Conservation (phyloP, 92 coral and sea anemone genomes). For the Actinernus sp. region DNA sequence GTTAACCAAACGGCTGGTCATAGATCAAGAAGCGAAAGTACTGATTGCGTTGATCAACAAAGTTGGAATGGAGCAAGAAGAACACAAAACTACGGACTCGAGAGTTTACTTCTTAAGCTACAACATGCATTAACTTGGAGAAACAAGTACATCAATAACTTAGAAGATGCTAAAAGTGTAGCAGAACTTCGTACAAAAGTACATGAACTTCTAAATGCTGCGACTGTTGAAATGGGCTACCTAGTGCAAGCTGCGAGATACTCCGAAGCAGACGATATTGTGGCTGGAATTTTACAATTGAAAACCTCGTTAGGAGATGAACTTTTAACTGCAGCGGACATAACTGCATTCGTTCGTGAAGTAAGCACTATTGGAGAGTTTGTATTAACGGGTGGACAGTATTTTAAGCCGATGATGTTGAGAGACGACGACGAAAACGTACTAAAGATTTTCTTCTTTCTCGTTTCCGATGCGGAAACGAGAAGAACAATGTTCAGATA, state of each 20-base stretch:
- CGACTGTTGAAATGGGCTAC: conserved; percentile 72
- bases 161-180: conserved; percentile 10
- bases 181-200: conserved; percentile 53
- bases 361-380: conserved; percentile 55
- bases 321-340: conserved; percentile 59
- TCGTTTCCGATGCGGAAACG: conserved; percentile 75
- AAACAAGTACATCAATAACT: conserved; percentile 6
- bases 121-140: conserved; percentile 55
- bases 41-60: neutral
- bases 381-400: conserved; percentile 76
- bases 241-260: conserved; percentile 42
- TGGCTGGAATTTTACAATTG: conserved; percentile 50
- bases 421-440: conserved; percentile 81
- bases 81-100: conserved; percentile 15
- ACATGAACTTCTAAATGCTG: conserved; percentile 57
- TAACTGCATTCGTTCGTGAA: conserved; percentile 81
- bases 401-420: conserved; percentile 83
- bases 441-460: conserved; percentile 76
- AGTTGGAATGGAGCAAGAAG: neutral
- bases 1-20: neutral
- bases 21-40: neutral
- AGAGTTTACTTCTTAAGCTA: conserved; percentile 41
- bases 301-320: conserved; percentile 60
- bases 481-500: conserved; percentile 60
- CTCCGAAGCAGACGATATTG: conserved; percentile 71